A percentile compares a stretch with the other conserved stretches of the same genome.
These are phyloP conservation scores for Piprites chloris DNA, from an alignment of 2,113 vertebrate species.

Conservation along the genomic window DNA sequence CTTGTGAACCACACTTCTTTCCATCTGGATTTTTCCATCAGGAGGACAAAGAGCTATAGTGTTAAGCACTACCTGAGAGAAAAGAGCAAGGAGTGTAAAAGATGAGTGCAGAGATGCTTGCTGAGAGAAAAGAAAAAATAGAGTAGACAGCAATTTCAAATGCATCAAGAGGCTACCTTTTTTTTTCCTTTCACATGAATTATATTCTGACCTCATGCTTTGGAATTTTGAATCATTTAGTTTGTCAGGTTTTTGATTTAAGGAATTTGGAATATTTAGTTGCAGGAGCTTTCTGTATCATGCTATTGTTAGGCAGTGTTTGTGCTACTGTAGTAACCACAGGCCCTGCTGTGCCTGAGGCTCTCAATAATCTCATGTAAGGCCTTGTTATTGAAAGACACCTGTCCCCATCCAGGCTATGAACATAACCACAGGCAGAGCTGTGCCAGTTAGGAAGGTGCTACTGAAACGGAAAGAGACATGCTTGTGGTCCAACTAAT, in stretches of 20 bases:
- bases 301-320: not conserved
- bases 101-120: not conserved
- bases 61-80: not conserved
- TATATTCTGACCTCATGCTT: not conserved
- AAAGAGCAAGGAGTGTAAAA: not conserved
- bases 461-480: not conserved
- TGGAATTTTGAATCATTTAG: not conserved
- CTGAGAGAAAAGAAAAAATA: not conserved
- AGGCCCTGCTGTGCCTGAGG: not conserved
- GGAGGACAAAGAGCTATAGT: constrained; percentile 29
- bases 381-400: not conserved
- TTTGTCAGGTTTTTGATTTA: not conserved
- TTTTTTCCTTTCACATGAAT: not conserved
- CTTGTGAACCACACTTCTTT: constrained; percentile 32
- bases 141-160: not conserved
- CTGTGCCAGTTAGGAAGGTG: not conserved
- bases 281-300: not conserved
- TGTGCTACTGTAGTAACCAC: not conserved
- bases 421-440: not conserved
- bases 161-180: not conserved
- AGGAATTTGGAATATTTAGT: not conserved
- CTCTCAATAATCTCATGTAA: not conserved
- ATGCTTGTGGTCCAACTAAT: not conserved
- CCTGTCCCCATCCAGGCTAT: not conserved
- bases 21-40: constrained; percentile 53